These are phyloP conservation scores for Adoxophyes honmai DNA, from an alignment of 1,140 invertebrate genomes.

Conservation along the genomic window DNA sequence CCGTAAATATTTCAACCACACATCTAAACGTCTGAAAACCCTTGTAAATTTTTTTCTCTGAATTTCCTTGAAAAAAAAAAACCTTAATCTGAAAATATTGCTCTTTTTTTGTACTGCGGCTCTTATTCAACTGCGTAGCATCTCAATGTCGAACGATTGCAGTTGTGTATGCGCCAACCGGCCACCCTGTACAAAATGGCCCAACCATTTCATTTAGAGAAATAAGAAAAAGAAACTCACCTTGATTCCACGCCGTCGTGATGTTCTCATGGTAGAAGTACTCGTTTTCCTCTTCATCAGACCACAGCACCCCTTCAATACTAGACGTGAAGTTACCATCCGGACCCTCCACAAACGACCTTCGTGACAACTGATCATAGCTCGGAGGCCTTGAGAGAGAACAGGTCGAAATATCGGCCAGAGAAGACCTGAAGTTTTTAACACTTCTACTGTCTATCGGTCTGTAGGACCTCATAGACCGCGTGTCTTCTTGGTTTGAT, in stretches of 20 bases:
- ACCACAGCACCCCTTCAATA: slow-evolving; percentile 75
- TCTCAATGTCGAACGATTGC: no score
- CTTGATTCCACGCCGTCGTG: slow-evolving; percentile 70
- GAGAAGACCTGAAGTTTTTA: slow-evolving; percentile 62
- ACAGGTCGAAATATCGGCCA: slow-evolving; percentile 56
- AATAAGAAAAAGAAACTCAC: slow-evolving; percentile 41
- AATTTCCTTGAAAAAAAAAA: no score
- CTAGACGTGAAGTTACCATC: slow-evolving; percentile 68
- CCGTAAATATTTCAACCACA: no score
- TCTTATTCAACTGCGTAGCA: no score
- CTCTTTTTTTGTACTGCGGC: no score
- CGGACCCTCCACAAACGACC: slow-evolving; percentile 53
- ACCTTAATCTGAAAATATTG: no score
- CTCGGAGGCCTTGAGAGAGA: slow-evolving; percentile 60
- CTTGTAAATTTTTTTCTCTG: no score
- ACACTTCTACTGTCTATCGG: slow-evolving; percentile 66
- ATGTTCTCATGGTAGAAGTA: slow-evolving; percentile 75
- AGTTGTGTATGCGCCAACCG: no score
- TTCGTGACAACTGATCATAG: slow-evolving; percentile 61
- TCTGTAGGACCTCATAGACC: slow-evolving; percentile 52
- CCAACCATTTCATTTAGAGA: no score
- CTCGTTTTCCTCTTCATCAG: slow-evolving; percentile 74
- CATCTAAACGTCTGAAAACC: no score
- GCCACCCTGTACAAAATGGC: no score
- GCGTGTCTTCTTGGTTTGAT: slow-evolving; percentile 45